These are phyloP conservation scores for Urosaurus nigricauda DNA, from an alignment of 2,797 vertebrate species.

Conservation along the genomic window DNA sequence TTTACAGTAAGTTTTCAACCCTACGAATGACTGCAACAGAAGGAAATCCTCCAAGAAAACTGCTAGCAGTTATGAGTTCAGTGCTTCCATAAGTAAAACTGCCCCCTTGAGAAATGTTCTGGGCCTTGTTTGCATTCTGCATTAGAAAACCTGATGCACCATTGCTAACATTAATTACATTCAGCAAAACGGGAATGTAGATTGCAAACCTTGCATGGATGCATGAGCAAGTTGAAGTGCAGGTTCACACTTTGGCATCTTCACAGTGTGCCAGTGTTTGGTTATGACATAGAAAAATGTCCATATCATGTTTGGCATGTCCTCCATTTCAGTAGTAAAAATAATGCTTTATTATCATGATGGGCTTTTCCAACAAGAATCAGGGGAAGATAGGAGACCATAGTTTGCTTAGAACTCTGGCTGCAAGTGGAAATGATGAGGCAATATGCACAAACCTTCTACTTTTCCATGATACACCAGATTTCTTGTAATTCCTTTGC, in stretches of 20 bases:
- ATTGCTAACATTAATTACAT: slow-evolving; percentile 52
- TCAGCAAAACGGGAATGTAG: slow-evolving; percentile 36
- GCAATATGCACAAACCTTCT: not conserved
- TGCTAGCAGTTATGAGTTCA: slow-evolving; percentile 8
- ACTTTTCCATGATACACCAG: not conserved
- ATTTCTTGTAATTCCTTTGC: not conserved
- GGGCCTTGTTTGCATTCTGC: slow-evolving; percentile 29
- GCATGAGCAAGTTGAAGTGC: slow-evolving; percentile 51
- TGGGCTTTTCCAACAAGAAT: not conserved
- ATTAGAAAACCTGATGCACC: slow-evolving; percentile 29
- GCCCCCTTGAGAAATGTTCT: slow-evolving; percentile 26
- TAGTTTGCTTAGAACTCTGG: not conserved
- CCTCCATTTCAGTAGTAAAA: slow-evolving; percentile 23
- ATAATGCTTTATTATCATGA: slow-evolving; percentile 17
- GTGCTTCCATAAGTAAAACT: slow-evolving; percentile 34
- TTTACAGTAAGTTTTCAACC: not conserved
- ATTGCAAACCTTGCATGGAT: slow-evolving; percentile 8
- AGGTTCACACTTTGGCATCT: slow-evolving; percentile 37
- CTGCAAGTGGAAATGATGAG: not conserved
- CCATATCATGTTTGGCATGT: not conserved
- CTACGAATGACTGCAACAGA: not conserved
- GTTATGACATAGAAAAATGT: slow-evolving; percentile 1
- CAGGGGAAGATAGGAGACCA: not conserved
- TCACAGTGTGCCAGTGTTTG: slow-evolving; percentile 15
- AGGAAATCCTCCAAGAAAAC: not conserved